Evolutionary conservation across 1,140 invertebrate species (phyloP), one percentile per base, ranked within the genome.

Genomic region (Galleria mellonella): DNA sequence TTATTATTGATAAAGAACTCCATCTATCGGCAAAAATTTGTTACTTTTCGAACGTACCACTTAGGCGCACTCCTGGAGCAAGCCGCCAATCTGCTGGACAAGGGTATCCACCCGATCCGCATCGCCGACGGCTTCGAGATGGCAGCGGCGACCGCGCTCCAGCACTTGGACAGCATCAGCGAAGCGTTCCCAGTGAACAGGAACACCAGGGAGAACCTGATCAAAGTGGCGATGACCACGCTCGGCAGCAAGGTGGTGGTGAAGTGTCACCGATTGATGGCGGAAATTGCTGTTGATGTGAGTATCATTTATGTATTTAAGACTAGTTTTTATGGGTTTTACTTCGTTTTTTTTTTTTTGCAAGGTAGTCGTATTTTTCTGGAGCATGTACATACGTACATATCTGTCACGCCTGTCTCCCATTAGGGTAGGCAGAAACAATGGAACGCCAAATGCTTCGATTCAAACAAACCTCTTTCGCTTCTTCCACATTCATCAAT

Each of bases 41-140:
- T n/a, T n/a, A n/a, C n/a, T n/a, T 23, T 23, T 23, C 17, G 6
- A 23, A 23, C 2, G 6, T 23, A 3, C 2, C 17, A 23, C 17
- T 23, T 47, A 83, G 96, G 98, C 43, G 96, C 98, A 14, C 87
- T 99, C 0, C 76, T 99, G 28, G 98, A 99, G 81, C 97, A 99
- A 77, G 98, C 98, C 2, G 96, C 98, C 59, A 86, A 91, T 51
- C 72, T 99, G 1, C 78, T 99, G 0, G 97, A 99, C 85, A 94
- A 96, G 73, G 98, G 98, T 11, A 98, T 99, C 76, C 98, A 99
- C 86, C 98, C 98, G 0, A 98, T 99, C 52, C 91, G 98, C 63
- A 98, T 99, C 68, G 97, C 98, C 27, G 98, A 99, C 90, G 98
- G 98, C 31, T 99, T 97, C 83, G 98, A 99, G 87, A 87, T 99